phyloP scores from a whole-genome alignment of 2,113 vertebrate species.

The Glaucomys volans region DNA sequence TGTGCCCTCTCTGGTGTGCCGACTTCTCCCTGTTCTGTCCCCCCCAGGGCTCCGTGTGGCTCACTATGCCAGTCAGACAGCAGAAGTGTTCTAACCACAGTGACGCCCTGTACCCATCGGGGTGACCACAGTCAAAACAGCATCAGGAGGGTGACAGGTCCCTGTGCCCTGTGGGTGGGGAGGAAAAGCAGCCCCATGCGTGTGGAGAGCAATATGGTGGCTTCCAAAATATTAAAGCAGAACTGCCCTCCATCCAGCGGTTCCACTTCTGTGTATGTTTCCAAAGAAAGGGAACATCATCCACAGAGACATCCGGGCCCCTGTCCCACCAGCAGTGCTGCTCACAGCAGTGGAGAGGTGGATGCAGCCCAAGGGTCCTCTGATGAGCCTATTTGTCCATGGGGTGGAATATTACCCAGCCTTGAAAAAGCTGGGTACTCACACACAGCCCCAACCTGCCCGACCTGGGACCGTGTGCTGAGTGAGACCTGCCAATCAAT shows the following conservation, averaged over 20 bases:
- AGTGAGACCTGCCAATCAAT: no score
- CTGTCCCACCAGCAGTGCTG: neutral
- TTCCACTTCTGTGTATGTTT: no score
- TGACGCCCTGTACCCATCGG: neutral
- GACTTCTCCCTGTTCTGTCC: neutral
- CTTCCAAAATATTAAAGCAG: neutral
- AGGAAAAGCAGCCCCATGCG: no score
- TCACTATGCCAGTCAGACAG: neutral
- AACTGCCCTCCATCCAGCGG: no score
- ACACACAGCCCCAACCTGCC: rapidly evolving
- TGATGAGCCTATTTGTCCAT: neutral
- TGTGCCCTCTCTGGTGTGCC: no score
- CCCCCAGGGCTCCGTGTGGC: neutral
- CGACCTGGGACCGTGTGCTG: neutral
- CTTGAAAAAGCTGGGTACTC: neutral
- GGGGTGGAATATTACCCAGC: neutral
- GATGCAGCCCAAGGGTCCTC: neutral
- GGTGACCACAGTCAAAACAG: neutral
- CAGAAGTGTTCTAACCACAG: neutral
- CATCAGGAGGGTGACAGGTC: no score
- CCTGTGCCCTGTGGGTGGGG: no score
- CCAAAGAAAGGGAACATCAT: no score
- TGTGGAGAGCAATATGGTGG: no score
- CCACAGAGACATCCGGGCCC: neutral
- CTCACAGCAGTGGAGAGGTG: no score